Percentiles rank a stretch among this genome's conserved stretches.
Evolutionary conservation across 2,797 vertebrate genomes (phyloP).

Genomic region (Microctenopoma lineatum): DNA sequence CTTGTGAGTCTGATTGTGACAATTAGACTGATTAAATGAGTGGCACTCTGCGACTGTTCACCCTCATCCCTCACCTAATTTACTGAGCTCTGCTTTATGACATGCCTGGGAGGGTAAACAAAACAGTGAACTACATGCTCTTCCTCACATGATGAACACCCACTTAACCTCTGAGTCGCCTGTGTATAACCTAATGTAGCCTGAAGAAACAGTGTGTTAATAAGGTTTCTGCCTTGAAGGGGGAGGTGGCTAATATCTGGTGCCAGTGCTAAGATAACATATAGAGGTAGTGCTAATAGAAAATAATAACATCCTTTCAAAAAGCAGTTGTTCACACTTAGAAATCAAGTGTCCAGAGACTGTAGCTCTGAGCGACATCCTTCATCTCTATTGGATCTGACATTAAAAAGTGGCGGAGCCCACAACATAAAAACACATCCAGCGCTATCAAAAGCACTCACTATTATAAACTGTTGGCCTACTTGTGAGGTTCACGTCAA

Average conservation of each 20-base stretch:
- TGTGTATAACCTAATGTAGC: conserved; percentile 20
- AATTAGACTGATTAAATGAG: conserved; percentile 70
- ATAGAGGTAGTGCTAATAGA: not conserved
- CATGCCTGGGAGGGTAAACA: conserved; percentile 66
- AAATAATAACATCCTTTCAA: not conserved
- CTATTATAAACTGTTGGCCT: conserved; percentile 16
- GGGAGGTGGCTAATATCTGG: conserved; percentile 22
- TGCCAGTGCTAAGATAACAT: not conserved
- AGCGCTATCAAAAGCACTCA: not conserved
- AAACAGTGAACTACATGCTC: not conserved
- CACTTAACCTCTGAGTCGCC: conserved; percentile 42
- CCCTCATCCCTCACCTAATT: conserved; percentile 57
- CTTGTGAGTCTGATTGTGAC: conserved; percentile 52
- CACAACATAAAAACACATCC: conserved; percentile 10
- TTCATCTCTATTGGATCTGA: conserved; percentile 15
- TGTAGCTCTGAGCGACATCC: conserved; percentile 10
- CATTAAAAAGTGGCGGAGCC: not conserved
- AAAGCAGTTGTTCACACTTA: conserved; percentile 12
- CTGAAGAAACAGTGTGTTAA: conserved; percentile 26
- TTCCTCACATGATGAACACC: conserved; percentile 28
- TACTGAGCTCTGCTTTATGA: conserved; percentile 49
- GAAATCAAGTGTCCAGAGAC: not conserved
- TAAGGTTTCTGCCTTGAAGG: conserved; percentile 13
- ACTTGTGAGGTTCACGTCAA: not conserved
- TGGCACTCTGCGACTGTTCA: conserved; percentile 41